phyloP scores from a whole-genome alignment of 2,888 invertebrate species.

The Itoplectis maculator region DNA sequence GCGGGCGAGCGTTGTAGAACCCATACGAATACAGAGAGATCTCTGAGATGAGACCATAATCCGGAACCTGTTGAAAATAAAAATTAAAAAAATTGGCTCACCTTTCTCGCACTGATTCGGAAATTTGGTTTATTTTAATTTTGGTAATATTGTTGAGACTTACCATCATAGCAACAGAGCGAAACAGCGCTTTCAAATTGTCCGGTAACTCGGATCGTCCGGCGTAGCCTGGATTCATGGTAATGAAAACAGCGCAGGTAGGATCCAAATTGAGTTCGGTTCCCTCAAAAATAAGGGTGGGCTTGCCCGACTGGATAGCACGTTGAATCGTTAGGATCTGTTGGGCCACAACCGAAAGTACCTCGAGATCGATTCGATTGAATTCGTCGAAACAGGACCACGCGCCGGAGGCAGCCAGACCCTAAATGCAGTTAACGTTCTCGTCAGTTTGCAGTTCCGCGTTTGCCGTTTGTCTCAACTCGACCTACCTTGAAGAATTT shows the following conservation, averaged over 20 bases:
- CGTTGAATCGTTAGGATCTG: slow-evolving; percentile 87
- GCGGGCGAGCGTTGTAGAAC: slow-evolving; percentile 86
- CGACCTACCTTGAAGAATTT: slow-evolving; percentile 86
- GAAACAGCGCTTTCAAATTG: slow-evolving; percentile 87
- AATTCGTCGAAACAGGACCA: slow-evolving; percentile 89
- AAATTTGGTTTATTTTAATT: slow-evolving; percentile 14
- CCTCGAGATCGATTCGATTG: slow-evolving; percentile 87
- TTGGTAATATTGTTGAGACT: slow-evolving; percentile 64
- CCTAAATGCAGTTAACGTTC: slow-evolving; percentile 82
- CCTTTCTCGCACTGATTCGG: neutral
- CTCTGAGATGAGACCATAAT: slow-evolving; percentile 87
- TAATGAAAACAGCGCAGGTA: slow-evolving; percentile 87
- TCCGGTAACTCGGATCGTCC: slow-evolving; percentile 87
- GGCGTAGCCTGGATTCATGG: slow-evolving; percentile 88
- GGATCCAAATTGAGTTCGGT: slow-evolving; percentile 86
- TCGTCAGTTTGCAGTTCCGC: neutral
- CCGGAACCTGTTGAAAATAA: slow-evolving; percentile 84
- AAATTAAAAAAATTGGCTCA: neutral
- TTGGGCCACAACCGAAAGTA: slow-evolving; percentile 88
- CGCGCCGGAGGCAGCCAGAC: slow-evolving; percentile 86
- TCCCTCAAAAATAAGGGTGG: slow-evolving; percentile 86
- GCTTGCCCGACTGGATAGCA: slow-evolving; percentile 85
- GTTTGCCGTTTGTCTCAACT: neutral
- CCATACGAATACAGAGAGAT: slow-evolving; percentile 88
- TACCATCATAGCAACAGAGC: slow-evolving; percentile 89